Base-by-base conservation (phyloP, 2,888 invertebrate species). In the Dasypogon diadema region DNA sequence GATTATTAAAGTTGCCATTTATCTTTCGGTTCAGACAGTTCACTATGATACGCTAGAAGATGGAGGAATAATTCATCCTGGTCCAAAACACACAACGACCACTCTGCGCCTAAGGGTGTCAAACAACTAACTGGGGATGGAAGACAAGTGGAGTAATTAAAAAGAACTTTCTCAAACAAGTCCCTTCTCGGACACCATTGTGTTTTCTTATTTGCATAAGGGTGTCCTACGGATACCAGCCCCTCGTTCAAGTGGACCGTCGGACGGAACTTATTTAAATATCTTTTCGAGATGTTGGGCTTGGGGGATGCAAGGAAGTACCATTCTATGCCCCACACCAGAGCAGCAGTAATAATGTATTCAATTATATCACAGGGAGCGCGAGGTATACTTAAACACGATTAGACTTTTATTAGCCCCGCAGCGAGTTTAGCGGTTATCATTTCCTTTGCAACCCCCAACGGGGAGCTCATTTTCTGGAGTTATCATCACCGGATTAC, bases 71-170 rank as follows among this genome's bases (percentile, higher is more conserved):
- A 18, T 34, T 63, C 22, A 54, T 70, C 70, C 70, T 24, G 51
- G 70, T 30, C 24, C 26, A 54, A 54, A 54, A 21, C 65, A 51
- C 24, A 51, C 54, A 70, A 54, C 37, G 54, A 14, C 30, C 70
- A 18, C 54, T 34, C 37, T 70, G 34, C 4, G 54, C 70, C 70
- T 21, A 46, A 54, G 70, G 70, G 70, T 54, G 70, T 70, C 54
- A 70, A 70, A 70, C 70, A 70, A 54, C 70, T 70, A 70, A 51
- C 51, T 70, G 22, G 26, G 65, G 65, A 65, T 65, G 26, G 68
- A 51, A 70, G 70, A 54, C 60, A 76, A 76, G 72, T 76, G 30
- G 58, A 72, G 72, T 76, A 76, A 76, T 76, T 76, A 76, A 76
- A 76, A 76, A 54, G 72, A 63, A 72, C 76, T 76, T 76, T 73